A percentile compares a stretch with the other conserved stretches of the same genome.
Conservation (phyloP, 2,888 invertebrate species). For the Alcis repandata region DNA sequence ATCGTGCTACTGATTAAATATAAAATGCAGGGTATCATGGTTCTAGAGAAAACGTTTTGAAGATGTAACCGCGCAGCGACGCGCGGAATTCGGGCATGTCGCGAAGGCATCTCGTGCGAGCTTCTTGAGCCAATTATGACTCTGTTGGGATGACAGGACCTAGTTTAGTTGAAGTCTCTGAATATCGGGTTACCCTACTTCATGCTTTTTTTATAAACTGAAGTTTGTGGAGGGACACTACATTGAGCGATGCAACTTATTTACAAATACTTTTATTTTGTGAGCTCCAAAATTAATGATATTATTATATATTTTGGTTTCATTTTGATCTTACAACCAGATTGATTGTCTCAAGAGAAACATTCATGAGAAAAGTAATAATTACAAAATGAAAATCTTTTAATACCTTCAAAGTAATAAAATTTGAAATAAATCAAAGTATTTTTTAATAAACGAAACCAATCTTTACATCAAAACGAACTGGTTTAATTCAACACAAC, state of each 20-base stretch:
- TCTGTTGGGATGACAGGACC: conserved; percentile 35
- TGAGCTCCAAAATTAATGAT: too few relatives aligned
- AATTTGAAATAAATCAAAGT: not conserved
- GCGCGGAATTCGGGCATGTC: conserved; percentile 28
- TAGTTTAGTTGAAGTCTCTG: conserved; percentile 25
- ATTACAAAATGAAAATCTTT: too few relatives aligned
- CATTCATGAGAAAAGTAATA: too few relatives aligned
- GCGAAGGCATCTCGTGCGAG: conserved; percentile 27
- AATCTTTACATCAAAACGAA: conserved; percentile 9
- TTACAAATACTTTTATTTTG: too few relatives aligned
- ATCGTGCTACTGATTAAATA: not conserved
- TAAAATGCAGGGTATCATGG: conserved; percentile 7
- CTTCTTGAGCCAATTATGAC: conserved; percentile 35
- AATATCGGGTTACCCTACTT: conserved; percentile 36
- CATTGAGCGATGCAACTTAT: not conserved
- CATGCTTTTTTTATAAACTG: conserved; percentile 31
- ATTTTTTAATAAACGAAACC: conserved; percentile 8
- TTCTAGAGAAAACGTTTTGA: conserved; percentile 32
- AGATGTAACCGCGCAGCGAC: conserved; percentile 8
- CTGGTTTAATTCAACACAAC: conserved; percentile 3
- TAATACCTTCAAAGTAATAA: too few relatives aligned
- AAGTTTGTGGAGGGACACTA: not conserved
- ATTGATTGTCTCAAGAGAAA: too few relatives aligned
- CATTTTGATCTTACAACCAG: too few relatives aligned
- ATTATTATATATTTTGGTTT: too few relatives aligned